phyloP scores from a whole-genome alignment of 2,797 vertebrate genomes.

The Craterocephalus amniculus region DNA sequence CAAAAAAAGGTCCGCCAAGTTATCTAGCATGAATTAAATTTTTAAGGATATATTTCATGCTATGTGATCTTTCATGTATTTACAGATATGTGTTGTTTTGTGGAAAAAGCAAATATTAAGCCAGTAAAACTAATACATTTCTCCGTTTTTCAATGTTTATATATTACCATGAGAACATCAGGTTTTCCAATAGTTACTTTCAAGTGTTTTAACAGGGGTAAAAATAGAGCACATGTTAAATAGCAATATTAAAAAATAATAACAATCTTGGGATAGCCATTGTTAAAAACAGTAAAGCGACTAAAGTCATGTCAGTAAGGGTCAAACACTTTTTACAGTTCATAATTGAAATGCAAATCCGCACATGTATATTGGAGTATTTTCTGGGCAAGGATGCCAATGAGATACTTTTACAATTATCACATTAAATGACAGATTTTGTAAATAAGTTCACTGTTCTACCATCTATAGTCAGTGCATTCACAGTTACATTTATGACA shows the following conservation, averaged over 20 bases:
- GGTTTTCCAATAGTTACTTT: slow-evolving; percentile 1
- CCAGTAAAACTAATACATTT: slow-evolving; percentile 5
- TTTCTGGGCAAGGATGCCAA: not conserved
- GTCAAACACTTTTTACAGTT: not conserved
- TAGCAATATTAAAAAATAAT: not conserved
- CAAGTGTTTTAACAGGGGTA: slow-evolving; percentile 3
- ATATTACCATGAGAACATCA: slow-evolving; percentile 10
- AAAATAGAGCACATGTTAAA: slow-evolving; percentile 19
- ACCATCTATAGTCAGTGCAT: slow-evolving; percentile 28
- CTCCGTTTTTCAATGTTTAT: not conserved
- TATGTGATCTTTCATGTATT: slow-evolving; percentile 10
- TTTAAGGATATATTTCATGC: not conserved
- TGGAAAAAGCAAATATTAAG: slow-evolving; percentile 20
- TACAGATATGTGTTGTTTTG: not conserved
- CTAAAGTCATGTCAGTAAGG: not conserved
- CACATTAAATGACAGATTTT: not conserved
- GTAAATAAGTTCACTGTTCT: not conserved
- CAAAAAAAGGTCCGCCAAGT: not conserved
- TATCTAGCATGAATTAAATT: not conserved
- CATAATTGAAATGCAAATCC: not conserved
- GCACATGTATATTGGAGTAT: not conserved
- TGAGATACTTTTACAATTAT: not conserved
- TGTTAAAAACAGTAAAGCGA: not conserved
- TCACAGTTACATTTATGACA: slow-evolving; percentile 35
- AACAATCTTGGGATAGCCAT: not conserved